These are phyloP conservation scores for Neoascia interrupta DNA, from an alignment of 2,888 invertebrate species.

Conservation along the genomic window DNA sequence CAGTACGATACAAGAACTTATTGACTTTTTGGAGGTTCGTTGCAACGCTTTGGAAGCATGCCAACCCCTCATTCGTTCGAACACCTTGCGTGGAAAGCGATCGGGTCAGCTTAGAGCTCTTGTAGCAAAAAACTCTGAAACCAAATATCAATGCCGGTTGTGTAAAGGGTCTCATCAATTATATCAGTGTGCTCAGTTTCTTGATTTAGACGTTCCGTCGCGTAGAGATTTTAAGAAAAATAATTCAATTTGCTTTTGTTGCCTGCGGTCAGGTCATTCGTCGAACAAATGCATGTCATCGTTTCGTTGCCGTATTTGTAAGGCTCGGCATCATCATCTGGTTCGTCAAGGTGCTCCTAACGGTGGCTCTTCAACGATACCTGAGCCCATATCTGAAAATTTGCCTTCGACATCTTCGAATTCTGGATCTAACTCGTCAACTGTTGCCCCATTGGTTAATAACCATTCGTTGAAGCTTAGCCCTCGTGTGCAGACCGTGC, in stretches of 20 bases:
- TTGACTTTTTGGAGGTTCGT: constrained; percentile 4
- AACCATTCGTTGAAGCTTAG: too few species aligned
- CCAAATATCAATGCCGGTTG: neutral
- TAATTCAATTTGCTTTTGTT: neutral
- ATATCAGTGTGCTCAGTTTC: neutral
- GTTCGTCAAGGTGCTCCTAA: too few species aligned
- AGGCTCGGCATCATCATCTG: neutral
- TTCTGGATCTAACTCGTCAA: too few species aligned
- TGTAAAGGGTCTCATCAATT: neutral
- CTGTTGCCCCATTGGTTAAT: too few species aligned
- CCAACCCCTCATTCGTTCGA: neutral
- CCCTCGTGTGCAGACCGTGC: too few species aligned
- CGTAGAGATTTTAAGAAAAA: neutral
- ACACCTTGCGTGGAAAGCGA: neutral
- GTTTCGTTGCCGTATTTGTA: neutral
- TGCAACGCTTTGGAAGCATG: constrained; percentile 1
- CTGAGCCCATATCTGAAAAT: too few species aligned
- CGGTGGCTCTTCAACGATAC: too few species aligned
- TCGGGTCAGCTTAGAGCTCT: neutral
- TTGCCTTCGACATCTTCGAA: too few species aligned
- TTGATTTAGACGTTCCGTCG: neutral
- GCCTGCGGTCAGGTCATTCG: neutral
- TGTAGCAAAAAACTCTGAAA: neutral
- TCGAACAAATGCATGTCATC: neutral
- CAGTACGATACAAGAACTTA: neutral